Evolutionary conservation across 92 coral and sea anemone species (phyloP).

Genomic region (Palythoa grandiflora): DNA sequence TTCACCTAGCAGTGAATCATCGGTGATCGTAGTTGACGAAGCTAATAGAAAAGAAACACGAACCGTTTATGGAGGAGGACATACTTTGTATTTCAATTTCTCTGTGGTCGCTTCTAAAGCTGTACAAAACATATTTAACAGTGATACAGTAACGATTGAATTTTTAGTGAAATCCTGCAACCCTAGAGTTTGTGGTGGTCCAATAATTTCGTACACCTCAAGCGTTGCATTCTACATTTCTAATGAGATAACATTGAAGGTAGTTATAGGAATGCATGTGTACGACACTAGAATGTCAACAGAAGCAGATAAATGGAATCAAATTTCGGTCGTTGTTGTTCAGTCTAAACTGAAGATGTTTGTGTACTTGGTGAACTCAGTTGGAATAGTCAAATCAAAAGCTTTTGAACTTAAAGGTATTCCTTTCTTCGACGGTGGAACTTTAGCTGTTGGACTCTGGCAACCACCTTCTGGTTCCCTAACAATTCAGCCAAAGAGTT

Average conservation of each 20-base stretch:
- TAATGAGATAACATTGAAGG: conserved; percentile 57
- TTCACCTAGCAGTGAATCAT: conserved; percentile 5
- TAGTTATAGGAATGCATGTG: conserved; percentile 56
- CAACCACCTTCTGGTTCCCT: conserved; percentile 71
- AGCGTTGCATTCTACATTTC: conserved; percentile 58
- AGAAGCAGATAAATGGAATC: conserved; percentile 65
- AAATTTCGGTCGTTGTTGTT: conserved; percentile 64
- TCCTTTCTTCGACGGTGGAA: conserved; percentile 62
- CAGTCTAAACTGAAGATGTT: conserved; percentile 55
- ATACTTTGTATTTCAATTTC: conserved; percentile 60
- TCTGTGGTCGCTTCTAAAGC: conserved; percentile 65
- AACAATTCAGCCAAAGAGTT: conserved; percentile 40
- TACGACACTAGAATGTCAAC: conserved; percentile 64
- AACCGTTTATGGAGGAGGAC: conserved; percentile 65
- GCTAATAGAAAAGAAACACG: conserved; percentile 62
- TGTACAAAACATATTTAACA: conserved; percentile 44
- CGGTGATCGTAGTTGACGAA: conserved; percentile 51
- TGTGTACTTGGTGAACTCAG: conserved; percentile 54
- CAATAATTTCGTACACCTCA: conserved; percentile 67
- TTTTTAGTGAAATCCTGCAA: conserved; percentile 62
- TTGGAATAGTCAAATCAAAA: conserved; percentile 62
- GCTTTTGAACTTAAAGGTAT: conserved; percentile 29
- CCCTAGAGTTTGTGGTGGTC: conserved; percentile 66
- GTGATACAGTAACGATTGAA: conserved; percentile 58
- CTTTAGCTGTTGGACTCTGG: conserved; percentile 73